Percentiles rank a stretch among this genome's conserved stretches.
Conservation (phyloP, 2,888 invertebrate species). For the Machimus rusticus region DNA sequence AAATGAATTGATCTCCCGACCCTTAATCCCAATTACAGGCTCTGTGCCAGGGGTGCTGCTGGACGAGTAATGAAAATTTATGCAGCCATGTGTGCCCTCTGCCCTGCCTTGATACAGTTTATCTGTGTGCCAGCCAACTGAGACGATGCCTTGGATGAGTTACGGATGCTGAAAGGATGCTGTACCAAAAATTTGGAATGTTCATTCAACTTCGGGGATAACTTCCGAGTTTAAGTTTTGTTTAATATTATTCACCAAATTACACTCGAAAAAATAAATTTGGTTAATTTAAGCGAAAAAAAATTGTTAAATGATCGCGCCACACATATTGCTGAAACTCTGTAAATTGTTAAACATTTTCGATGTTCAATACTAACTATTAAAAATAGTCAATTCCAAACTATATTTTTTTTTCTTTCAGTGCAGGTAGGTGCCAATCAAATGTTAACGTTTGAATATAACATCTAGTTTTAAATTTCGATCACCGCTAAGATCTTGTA, state of each 20-base stretch:
- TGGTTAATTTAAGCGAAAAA: no score
- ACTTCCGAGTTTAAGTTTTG: not conserved
- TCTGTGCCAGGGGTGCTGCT: not conserved
- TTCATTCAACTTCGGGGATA: not conserved
- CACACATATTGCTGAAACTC: no score
- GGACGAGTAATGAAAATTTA: conserved; percentile 40
- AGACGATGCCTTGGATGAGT: not conserved
- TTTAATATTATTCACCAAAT: no score
- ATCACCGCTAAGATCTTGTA: not conserved
- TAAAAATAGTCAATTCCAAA: no score
- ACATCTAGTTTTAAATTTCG: not conserved
- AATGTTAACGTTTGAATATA: not conserved
- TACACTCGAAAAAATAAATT: no score
- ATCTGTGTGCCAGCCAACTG: not conserved
- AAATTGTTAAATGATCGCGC: no score
- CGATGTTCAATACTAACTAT: no score
- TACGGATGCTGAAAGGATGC: not conserved
- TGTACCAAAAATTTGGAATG: not conserved
- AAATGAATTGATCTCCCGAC: conserved; percentile 41
- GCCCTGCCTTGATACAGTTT: not conserved
- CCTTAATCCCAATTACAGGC: conserved; percentile 36
- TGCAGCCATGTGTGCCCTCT: conserved; percentile 42
- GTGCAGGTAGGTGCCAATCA: no score
- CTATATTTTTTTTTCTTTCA: no score
- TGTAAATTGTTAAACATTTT: no score